A percentile compares a stretch with the other conserved stretches of the same genome.
Evolutionary conservation across 1,140 invertebrate genomes (phyloP).

Genomic region (Drosophila murphyi): DNA sequence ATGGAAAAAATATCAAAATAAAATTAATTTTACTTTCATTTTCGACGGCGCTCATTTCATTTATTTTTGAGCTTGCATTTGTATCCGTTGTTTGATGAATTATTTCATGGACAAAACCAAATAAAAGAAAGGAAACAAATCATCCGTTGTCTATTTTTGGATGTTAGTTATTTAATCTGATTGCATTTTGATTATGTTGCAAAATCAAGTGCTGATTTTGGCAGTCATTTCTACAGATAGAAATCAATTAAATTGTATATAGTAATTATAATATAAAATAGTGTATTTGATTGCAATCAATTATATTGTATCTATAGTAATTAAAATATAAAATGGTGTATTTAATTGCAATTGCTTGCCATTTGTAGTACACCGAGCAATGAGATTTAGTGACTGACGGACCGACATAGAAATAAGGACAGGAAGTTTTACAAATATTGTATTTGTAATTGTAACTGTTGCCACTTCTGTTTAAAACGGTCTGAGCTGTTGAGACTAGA

Average conservation of each 20-base stretch:
- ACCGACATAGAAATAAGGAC: not conserved
- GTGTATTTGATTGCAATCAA: not conserved
- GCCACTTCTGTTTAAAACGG: conserved; percentile 19
- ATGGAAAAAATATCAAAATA: conserved; percentile 51
- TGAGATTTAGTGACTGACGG: not conserved
- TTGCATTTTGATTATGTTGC: conserved; percentile 56
- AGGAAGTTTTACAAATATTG: conserved; percentile 20
- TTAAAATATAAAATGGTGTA: too few species aligned
- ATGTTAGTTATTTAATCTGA: conserved; percentile 48
- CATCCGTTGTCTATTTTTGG: conserved; percentile 51
- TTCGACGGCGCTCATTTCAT: conserved; percentile 59
- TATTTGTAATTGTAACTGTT: conserved; percentile 27
- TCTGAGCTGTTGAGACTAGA: not conserved
- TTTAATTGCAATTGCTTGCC: too few species aligned
- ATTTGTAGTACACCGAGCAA: not conserved
- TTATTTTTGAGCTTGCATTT: conserved; percentile 39
- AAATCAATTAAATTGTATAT: not conserved
- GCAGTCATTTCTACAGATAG: not conserved
- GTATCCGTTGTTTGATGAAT: conserved; percentile 32
- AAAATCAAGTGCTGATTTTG: conserved; percentile 16
- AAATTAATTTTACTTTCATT: conserved; percentile 81
- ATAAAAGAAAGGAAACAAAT: conserved; percentile 23
- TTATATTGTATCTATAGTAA: too few species aligned
- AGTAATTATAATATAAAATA: too few species aligned
- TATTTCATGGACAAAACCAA: conserved; percentile 40